Conservation (phyloP, 2,797 vertebrate genomes). For the Megalops cyprinoides region DNA sequence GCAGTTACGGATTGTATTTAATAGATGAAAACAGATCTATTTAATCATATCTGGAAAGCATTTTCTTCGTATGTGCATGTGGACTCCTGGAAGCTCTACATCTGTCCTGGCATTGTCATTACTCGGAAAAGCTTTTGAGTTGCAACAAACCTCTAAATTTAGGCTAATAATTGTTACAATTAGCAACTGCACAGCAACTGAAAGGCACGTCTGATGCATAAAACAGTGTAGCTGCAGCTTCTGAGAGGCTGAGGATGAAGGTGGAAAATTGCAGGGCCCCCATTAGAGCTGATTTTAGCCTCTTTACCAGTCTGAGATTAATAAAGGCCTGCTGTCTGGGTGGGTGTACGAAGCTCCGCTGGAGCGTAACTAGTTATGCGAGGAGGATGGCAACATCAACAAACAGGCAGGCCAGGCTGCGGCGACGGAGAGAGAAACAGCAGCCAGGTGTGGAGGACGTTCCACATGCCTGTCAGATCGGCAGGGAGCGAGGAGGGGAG, state of each 20-base stretch:
- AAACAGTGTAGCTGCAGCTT: slow-evolving; percentile 38
- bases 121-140: slow-evolving; percentile 24
- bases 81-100: slow-evolving; percentile 26
- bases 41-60: slow-evolving; percentile 26
- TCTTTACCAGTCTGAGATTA: slow-evolving; percentile 33
- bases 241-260: slow-evolving; percentile 29
- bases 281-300: slow-evolving; percentile 42
- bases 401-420: slow-evolving; percentile 20
- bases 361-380: slow-evolving; percentile 33
- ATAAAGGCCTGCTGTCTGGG: slow-evolving; percentile 20
- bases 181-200: slow-evolving; percentile 41
- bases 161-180: slow-evolving; percentile 49
- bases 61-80: no score
- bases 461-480: slow-evolving; percentile 18
- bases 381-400: slow-evolving; percentile 37
- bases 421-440: background rate
- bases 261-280: slow-evolving; percentile 16
- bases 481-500: slow-evolving; percentile 24
- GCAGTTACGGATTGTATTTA: slow-evolving; percentile 32
- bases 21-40: slow-evolving; percentile 26
- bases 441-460: slow-evolving; percentile 27
- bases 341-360: background rate
- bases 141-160: slow-evolving; percentile 42
- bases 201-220: slow-evolving; percentile 37
- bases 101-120: slow-evolving; percentile 26